These are phyloP conservation scores for Turritopsis rubra DNA, from an alignment of 30 jellyfish, hydroid and myxozoan species.

Conservation along the genomic window DNA sequence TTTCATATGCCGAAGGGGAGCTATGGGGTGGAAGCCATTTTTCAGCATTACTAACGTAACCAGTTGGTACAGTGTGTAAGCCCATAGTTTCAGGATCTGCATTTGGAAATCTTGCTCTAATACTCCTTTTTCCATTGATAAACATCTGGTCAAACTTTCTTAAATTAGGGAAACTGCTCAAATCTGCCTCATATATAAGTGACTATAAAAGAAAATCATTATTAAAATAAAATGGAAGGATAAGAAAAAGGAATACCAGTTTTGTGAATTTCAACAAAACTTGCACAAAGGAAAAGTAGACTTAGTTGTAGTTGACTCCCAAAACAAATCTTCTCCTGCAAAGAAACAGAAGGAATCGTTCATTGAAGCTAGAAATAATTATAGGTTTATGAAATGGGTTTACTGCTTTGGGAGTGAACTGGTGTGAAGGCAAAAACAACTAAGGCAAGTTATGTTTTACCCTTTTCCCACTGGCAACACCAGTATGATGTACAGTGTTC, in stretches of 20 bases:
- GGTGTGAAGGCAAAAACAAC: too few relatives aligned
- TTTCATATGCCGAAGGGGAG: conserved; percentile 61
- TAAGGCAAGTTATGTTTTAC: conserved; percentile 30
- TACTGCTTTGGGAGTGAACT: too few relatives aligned
- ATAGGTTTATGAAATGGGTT: too few relatives aligned
- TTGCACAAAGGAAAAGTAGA: too few relatives aligned
- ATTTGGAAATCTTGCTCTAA: conserved; percentile 92
- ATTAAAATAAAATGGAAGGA: too few relatives aligned
- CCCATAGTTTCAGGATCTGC: conserved; percentile 96
- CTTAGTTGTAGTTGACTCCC: too few relatives aligned
- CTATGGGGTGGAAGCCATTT: conserved; percentile 81
- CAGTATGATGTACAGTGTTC: conserved; percentile 55
- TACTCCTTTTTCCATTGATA: conserved; percentile 67
- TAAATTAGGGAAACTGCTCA: conserved; percentile 33
- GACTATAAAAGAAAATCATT: conserved; percentile 31
- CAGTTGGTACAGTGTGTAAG: conserved; percentile 83
- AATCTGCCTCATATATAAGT: conserved; percentile 66
- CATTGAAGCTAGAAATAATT: too few relatives aligned
- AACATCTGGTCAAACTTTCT: conserved; percentile 63
- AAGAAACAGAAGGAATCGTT: too few relatives aligned
- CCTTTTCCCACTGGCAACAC: conserved; percentile 77
- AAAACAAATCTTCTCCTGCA: too few relatives aligned
- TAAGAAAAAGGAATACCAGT: too few relatives aligned
- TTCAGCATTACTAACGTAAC: conserved; percentile 67
- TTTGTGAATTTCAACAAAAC: too few relatives aligned